Conservation (phyloP, 2,113 vertebrate genomes). For the Trogon melanurus region DNA sequence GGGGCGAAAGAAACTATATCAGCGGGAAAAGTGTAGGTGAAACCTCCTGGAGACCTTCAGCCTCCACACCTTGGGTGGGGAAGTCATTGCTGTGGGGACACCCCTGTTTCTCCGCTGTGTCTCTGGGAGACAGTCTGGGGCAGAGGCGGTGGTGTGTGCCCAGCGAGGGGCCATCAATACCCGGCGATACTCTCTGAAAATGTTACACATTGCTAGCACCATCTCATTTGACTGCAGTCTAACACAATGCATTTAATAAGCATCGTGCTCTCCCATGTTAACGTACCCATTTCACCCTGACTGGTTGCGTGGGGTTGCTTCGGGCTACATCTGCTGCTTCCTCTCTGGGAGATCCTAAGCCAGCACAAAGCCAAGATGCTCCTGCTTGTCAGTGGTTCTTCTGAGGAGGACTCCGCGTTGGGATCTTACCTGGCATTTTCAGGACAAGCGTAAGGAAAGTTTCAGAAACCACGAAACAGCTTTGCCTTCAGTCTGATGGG, state of each 20-base stretch:
- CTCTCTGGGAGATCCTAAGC: neutral
- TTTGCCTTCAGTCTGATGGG: neutral
- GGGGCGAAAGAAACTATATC: neutral
- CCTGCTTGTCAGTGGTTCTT: neutral
- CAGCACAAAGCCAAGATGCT: neutral
- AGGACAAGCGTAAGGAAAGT: neutral
- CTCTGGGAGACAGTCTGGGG: neutral
- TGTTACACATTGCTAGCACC: rapidly evolving
- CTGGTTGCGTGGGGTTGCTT: neutral
- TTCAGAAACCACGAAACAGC: neutral
- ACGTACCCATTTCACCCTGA: rapidly evolving
- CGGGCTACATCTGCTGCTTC: neutral
- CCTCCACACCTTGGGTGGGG: neutral
- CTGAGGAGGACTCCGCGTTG: neutral
- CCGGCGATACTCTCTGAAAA: neutral
- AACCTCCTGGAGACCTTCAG: neutral
- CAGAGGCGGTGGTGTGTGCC: neutral
- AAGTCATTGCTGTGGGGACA: rapidly evolving
- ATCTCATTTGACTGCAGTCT: neutral
- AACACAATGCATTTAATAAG: neutral
- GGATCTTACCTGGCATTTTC: neutral
- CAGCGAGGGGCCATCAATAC: neutral
- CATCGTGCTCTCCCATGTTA: rapidly evolving
- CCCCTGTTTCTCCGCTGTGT: neutral
- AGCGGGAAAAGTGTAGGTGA: neutral